Evolutionary conservation across 2,113 vertebrate genomes (phyloP).

Genomic region (Talpa occidentalis): DNA sequence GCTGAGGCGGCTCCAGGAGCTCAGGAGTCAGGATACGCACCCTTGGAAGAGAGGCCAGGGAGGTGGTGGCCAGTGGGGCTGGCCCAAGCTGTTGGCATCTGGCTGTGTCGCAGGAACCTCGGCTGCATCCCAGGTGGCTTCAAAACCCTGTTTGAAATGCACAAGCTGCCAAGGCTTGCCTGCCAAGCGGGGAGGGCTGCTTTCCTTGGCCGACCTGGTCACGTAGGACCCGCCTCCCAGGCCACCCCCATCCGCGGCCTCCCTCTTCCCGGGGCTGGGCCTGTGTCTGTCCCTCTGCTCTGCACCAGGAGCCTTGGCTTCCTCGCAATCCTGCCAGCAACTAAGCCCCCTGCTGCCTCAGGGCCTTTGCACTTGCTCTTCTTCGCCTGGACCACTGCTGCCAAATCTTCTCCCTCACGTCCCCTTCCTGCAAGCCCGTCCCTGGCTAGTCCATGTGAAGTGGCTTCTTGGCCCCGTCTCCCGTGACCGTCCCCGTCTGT

Average conservation of each 20-base stretch:
- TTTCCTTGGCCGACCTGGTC: background rate
- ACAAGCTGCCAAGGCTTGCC: too few relatives aligned
- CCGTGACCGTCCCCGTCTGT: fast-evolving
- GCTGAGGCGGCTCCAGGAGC: background rate
- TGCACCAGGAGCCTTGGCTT: background rate
- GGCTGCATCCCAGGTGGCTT: too few relatives aligned
- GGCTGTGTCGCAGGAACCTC: too few relatives aligned
- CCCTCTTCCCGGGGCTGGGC: background rate
- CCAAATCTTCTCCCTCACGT: background rate
- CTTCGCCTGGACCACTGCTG: background rate
- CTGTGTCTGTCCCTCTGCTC: too few relatives aligned
- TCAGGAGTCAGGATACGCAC: too few relatives aligned
- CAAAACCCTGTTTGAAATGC: too few relatives aligned
- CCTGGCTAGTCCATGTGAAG: background rate
- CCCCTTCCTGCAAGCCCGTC: background rate
- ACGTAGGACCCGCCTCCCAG: background rate
- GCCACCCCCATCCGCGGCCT: background rate
- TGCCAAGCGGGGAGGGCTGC: background rate
- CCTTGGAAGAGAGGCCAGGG: background rate
- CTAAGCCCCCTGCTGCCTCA: too few relatives aligned
- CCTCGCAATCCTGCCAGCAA: too few relatives aligned
- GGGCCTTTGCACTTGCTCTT: too few relatives aligned
- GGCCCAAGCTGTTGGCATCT: too few relatives aligned
- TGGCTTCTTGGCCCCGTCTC: background rate
- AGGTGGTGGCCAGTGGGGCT: background rate